Base-by-base conservation (phyloP, 2,888 invertebrate genomes). In the Thymelicus acteon region DNA sequence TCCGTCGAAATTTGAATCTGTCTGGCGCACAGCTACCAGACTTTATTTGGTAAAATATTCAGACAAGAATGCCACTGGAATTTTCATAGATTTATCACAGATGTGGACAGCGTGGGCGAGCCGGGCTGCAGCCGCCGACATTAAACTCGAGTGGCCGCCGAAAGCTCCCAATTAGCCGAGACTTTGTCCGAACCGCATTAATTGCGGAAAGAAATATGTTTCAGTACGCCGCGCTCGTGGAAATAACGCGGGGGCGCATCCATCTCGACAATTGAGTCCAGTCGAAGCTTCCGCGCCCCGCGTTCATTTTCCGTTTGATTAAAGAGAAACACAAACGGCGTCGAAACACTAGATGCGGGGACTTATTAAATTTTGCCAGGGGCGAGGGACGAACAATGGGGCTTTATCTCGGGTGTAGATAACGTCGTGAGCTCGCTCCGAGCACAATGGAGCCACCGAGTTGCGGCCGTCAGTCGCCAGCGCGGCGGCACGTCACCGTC, bases 131-230 rank as follows among this genome's bases (percentile, higher is more conserved):
- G 37, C 74, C 76, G 76, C 78, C 77, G 79, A 84, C 87, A 86
- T 91, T 87, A 89, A 88, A 90, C 84, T 90, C 84, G 82, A 91
- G 90, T 86, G 83, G 84, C 83, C 83, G 78, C 81, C 87, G 85
- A 92, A 92, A 91, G 89, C 90, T 87, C 84, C 90, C 89, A 93
- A 93, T 92, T 91, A 93, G 90, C 89, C 78, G 79, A 85, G 88
- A 90, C 88, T 91, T 90, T 87, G 88, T 87, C 83, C 86, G 86
- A 81, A 79, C 81, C 79, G 77, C 81, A 82, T 85, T 88, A 87
- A 90, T 91, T 90, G 86, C 86, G 82, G 86, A 90, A 90, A 89
- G 85, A 91, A 91, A 89, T 88, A 88, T 86, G 85, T 86, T 88
- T 86, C 82, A 86, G 83, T 85, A n/a, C n/a, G n/a, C n/a, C n/a